Evolutionary conservation across 1,140 invertebrate genomes (phyloP), one percentile per base, ranked within the genome.

Genomic region (Coenobita brevimanus): DNA sequence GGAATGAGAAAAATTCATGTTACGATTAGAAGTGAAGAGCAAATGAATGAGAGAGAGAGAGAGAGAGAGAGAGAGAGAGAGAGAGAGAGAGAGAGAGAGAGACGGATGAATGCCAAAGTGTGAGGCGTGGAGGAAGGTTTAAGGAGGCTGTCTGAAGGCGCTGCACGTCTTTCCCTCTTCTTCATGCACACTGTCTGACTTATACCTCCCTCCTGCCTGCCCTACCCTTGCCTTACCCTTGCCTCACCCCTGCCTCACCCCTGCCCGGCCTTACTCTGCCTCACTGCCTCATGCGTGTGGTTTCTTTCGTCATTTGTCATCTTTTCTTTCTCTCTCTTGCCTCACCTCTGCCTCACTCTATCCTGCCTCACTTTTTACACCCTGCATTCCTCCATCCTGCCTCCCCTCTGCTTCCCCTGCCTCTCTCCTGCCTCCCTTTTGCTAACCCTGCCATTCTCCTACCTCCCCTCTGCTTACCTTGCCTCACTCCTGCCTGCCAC

Each of bases 151-250:
- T 82, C 6, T 17, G 64, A 41, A 82, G 64, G 80, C 80, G 21
- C 36, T 27, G 38, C 80, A 82, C 80, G 80, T 82, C 64, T 21
- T 27, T 27, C 24, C 41, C 62, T 71, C 15, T 69, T 82, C 36
- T 82, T 50, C 60, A 71, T 69, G 80, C 80, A 41, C 38, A 71
- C 30, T 82, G 38, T 43, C 82, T 85, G 71, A 64, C 71, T 85
- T 76, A 64, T 76, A 10, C 64, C 64, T 71, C 80, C 43, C 62
- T 57, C 57, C 38, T 57, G 43, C 33, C 38, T 57, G 43, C 33
- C 69, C 30, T 75, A 73, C 57, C 38, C 62, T 38, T 57, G 46
- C 17, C 3, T 36, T 33, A 15, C 30, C 17, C 13, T 6, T 24
- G 8, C 24, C n/a, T 24, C n/a, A 33, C 67, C 30, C 67, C 4